phyloP scores from a whole-genome alignment of 1,140 invertebrate species.

The Bombus sylvicola region DNA sequence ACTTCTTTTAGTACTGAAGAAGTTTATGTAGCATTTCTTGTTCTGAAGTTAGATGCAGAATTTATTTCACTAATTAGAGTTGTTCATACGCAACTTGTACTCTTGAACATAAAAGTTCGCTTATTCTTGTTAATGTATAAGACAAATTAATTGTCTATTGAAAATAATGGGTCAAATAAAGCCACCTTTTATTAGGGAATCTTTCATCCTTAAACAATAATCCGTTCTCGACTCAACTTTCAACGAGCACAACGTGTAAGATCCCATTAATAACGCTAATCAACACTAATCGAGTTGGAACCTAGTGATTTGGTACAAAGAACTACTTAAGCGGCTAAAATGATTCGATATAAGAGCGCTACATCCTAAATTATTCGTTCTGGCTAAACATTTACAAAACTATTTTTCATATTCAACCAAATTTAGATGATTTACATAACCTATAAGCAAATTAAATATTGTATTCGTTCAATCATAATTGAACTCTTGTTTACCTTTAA shows the following conservation, averaged over 20 bases:
- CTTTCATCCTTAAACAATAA: conserved; percentile 5
- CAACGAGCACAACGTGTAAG: background rate
- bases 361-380: no score
- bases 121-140: background rate
- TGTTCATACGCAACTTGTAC: background rate
- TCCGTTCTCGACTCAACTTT: conserved; percentile 11
- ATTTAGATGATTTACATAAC: background rate
- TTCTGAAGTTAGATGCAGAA: background rate
- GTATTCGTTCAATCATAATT: background rate
- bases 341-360: background rate
- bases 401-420: background rate
- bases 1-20: background rate
- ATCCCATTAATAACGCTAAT: conserved; percentile 23
- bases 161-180: no score
- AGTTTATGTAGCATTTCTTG: background rate
- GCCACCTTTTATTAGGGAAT: background rate
- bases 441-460: background rate
- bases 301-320: background rate
- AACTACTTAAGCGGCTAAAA: background rate
- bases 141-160: background rate
- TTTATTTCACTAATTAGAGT: background rate
- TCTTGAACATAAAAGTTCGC: background rate
- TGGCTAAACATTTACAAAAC: background rate
- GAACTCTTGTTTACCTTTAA: background rate
- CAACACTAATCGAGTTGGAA: conserved; percentile 12